Percentiles rank a stretch among this genome's conserved stretches.
phyloP scores from a whole-genome alignment of 2,113 vertebrate genomes.

The Poeciliopsis prolifica region DNA sequence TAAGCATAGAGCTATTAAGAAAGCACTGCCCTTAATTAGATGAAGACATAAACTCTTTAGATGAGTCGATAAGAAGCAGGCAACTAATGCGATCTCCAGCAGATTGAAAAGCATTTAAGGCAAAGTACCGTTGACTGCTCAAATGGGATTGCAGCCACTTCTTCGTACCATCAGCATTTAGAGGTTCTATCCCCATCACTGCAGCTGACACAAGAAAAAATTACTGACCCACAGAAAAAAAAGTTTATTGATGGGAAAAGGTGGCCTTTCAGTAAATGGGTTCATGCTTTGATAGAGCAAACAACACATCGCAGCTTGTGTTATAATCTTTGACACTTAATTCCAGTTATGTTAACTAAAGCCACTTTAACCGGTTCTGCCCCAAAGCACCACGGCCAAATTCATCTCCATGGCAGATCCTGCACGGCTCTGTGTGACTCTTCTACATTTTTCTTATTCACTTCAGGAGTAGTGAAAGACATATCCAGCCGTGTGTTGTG shows the following conservation, averaged over 20 bases:
- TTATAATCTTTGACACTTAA: background rate
- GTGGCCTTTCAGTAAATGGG: constrained; percentile 22
- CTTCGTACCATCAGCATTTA: constrained; percentile 69
- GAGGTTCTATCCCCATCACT: constrained; percentile 31
- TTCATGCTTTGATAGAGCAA: background rate
- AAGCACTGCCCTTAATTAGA: constrained; percentile 72
- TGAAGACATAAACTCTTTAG: constrained; percentile 74
- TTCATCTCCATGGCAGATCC: too few species aligned
- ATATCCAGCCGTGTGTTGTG: too few species aligned
- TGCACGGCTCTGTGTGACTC: too few species aligned
- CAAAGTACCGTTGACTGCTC: constrained; percentile 66
- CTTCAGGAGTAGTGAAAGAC: too few species aligned
- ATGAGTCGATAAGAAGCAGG: constrained; percentile 74
- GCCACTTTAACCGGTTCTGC: too few species aligned
- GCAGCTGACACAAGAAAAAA: constrained; percentile 52
- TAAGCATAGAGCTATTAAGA: constrained; percentile 67
- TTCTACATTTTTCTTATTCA: too few species aligned
- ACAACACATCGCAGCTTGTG: background rate
- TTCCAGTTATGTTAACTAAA: too few species aligned
- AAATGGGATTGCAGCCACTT: constrained; percentile 60
- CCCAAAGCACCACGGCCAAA: too few species aligned
- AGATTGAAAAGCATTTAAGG: constrained; percentile 78
- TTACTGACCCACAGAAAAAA: background rate
- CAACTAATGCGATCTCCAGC: constrained; percentile 72
- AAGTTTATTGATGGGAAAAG: constrained; percentile 46